A percentile compares a stretch with the other conserved stretches of the same genome.
Conservation (phyloP, 2,797 vertebrate species). For the Cyclura pinguis region DNA sequence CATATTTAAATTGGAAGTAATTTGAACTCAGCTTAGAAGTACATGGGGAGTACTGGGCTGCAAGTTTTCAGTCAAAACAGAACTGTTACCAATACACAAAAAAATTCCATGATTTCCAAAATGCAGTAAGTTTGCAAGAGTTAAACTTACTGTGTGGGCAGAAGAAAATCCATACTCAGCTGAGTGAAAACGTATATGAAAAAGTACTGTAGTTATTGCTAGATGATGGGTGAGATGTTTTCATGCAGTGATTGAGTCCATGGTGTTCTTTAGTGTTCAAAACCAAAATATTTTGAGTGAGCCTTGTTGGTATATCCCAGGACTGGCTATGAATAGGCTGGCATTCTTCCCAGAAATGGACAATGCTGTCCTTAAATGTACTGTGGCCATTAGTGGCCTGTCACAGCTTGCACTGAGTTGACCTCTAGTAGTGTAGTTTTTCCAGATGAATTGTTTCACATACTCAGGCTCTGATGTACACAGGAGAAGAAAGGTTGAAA, state of each 20-base stretch:
- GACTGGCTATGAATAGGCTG: neutral
- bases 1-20: neutral
- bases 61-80: neutral
- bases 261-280: neutral
- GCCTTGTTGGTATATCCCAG: conserved; percentile 7
- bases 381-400: neutral
- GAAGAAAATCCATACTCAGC: conserved; percentile 11
- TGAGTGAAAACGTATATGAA: conserved; percentile 1
- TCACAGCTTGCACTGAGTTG: neutral
- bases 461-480: conserved; percentile 4
- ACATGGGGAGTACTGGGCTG: neutral
- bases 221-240: too few species aligned
- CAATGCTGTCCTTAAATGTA: neutral
- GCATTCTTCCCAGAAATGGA: neutral
- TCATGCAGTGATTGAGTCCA: neutral
- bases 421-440: neutral
- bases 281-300: conserved; percentile 1
- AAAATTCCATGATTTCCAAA: conserved; percentile 35
- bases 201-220: neutral
- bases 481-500: neutral
- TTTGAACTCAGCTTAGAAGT: neutral
- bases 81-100: conserved; percentile 12
- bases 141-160: conserved; percentile 14
- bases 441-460: conserved; percentile 5
- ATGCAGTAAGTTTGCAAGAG: neutral